Evolutionary conservation across 2,113 vertebrate genomes (phyloP), one percentile per base, ranked within the genome.

Genomic region (Tinamus guttatus): DNA sequence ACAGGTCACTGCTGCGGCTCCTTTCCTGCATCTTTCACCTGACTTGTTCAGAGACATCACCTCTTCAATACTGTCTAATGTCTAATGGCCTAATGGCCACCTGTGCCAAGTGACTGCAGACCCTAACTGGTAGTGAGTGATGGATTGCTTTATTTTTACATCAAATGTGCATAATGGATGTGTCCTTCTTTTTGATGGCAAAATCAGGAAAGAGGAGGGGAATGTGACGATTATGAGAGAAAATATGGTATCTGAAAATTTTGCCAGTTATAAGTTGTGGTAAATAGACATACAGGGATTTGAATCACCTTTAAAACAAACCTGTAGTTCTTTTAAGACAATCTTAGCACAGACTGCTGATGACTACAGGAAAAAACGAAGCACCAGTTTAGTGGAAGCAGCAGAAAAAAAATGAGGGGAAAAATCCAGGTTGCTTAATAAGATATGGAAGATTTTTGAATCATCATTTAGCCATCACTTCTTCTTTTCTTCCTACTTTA

Each of bases 131-230:
- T 41, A 30, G 27, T 12, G 30, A 64, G 52, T 43, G 92, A 90
- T 43, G 14, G 19, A 80, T 54, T 91, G 16, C 27, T 92, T 81
- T 74, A 59, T 80, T 88, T 92, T 81, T 78, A 38, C 51, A 95
- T 4, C 11, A 83, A 74, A 77, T 41, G 10, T 25, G 5, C 3
- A 0, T 73, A 87, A 82, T 49, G 1, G 0, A 10, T 1, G 0
- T 77, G 21, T 83, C 78, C 34, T 71, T 87, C 6, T 73, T 93
- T 94, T 38, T 88, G 51, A 81, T 77, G 21, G 20, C 30, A 91
- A 85, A 91, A 74, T 70, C 18, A 14, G 3, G 36, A 58, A 58
- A 58, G 54, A 58, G 30, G 16, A 59, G n/a, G 24, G 24, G 86
- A 51, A 34, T 71, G 28, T 51, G 36, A 5, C 7, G 8, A 40